Conservation (phyloP, 2,797 vertebrate genomes). For the Brachyalestes nurse region DNA sequence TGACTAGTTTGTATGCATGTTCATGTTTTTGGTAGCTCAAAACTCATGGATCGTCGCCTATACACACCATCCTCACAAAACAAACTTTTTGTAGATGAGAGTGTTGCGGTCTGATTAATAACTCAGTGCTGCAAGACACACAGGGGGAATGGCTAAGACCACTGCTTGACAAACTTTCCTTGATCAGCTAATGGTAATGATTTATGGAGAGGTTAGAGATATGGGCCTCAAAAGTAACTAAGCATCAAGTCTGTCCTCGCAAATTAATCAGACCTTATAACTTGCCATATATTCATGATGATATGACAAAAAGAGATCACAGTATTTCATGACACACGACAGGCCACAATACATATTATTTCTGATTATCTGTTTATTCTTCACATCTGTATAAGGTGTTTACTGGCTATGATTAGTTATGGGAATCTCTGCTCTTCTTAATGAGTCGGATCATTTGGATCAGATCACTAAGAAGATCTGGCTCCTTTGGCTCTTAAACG, state of each 20-base stretch:
- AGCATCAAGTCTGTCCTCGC: conserved; percentile 19
- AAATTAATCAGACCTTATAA: conserved; percentile 9
- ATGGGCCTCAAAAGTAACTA: conserved; percentile 6
- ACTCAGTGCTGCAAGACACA: conserved; percentile 32
- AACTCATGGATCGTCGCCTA: conserved; percentile 1
- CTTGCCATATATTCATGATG: conserved; percentile 6
- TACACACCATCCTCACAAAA: too few species aligned
- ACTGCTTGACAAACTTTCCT: conserved; percentile 31
- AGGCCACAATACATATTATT: too few species aligned
- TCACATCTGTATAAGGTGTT: too few species aligned
- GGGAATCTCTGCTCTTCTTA: too few species aligned
- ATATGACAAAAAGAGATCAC: too few species aligned
- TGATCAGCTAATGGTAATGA: conserved; percentile 39
- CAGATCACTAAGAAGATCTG: too few species aligned
- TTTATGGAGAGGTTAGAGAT: conserved; percentile 40
- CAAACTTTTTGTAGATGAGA: neutral
- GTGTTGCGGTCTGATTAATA: conserved; percentile 37
- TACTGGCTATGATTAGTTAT: too few species aligned
- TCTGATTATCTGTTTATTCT: too few species aligned
- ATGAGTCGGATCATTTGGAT: too few species aligned
- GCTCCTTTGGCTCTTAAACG: too few species aligned
- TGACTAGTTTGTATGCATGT: conserved; percentile 25
- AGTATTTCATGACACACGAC: too few species aligned
- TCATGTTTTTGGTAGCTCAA: conserved; percentile 21
- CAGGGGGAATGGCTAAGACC: conserved; percentile 4